These are phyloP conservation scores for Rhinophrynus dorsalis DNA, from an alignment of 2,797 vertebrate species.

Conservation along the genomic window DNA sequence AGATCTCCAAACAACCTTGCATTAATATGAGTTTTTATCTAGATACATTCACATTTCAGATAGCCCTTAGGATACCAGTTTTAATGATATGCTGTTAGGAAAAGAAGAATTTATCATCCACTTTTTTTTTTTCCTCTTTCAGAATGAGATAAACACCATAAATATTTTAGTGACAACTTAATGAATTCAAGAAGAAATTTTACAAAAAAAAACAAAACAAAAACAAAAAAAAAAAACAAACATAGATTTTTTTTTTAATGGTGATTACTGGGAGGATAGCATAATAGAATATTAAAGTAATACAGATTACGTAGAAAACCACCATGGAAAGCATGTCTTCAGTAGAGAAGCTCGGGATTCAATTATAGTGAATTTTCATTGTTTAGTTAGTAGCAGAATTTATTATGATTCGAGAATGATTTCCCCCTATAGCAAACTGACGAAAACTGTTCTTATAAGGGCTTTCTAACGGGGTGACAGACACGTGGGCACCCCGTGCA, in stretches of 20 bases:
- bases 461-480: no score
- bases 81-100: constrained; percentile 49
- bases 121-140: constrained; percentile 14
- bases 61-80: constrained; percentile 48
- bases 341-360: background rate
- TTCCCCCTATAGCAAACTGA: no score
- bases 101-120: constrained; percentile 48
- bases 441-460: no score
- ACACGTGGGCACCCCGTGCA: no score
- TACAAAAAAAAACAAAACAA: background rate
- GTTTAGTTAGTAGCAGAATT: no score
- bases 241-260: background rate
- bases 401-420: no score
- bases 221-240: no score
- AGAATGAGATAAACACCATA: constrained; percentile 56
- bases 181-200: constrained; percentile 51
- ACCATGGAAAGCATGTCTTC: background rate
- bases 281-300: constrained; percentile 12
- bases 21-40: background rate
- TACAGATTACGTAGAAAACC: background rate
- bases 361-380: no score
- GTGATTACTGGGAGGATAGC: background rate
- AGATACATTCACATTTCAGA: constrained; percentile 38
- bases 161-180: constrained; percentile 53
- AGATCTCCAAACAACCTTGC: constrained; percentile 19